Base-by-base conservation (phyloP, 1,140 invertebrate species). In the Apis laboriosa region DNA sequence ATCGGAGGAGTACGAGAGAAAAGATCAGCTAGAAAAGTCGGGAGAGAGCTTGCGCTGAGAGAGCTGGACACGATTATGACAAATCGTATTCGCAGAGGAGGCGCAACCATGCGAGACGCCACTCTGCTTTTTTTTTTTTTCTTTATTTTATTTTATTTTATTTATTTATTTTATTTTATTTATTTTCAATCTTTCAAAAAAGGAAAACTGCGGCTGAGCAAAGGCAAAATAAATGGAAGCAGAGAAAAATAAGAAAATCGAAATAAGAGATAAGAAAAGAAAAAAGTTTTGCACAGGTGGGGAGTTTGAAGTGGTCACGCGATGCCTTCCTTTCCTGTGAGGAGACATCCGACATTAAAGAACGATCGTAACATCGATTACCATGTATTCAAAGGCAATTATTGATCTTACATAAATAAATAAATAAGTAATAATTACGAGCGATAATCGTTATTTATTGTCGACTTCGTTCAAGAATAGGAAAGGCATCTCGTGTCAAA, bases 11-110 rank as follows among this genome's bases (percentile, higher is more conserved):
- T 53, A 79, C 64, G 84, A 88, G 80, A 88, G 73, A 80, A 77
- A 84, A 86, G 75, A 88, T 64, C 63, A 63, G 74, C 43, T 83
- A 75, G 55, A 77, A 66, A 19, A 53, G 88, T 17, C 60, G 72
- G 76, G 79, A 88, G 86, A 88, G 87, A 88, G 83, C 79, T 80
- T 81, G 83, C 67, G 75, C 77, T 60, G 77, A 83, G 84, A 79
- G 66, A 84, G 81, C 60, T 77, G 77, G 53, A 28, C 66, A 67
- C 53, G 76, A 58, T 79, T 87, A 63, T 81, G 73, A 83, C 19
- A 83, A 64, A 77, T 80, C 61, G 73, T 67, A 77, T 77, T 80
- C 74, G 63, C 73, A 68, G 49, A 64, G 24, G 28, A 85, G 83
- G 80, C 64, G 68, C 61, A 66, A 87, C 74, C 67, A 82, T 83